Evolutionary conservation across 2,888 invertebrate genomes (phyloP).

Genomic region (Galerucella pusilla): DNA sequence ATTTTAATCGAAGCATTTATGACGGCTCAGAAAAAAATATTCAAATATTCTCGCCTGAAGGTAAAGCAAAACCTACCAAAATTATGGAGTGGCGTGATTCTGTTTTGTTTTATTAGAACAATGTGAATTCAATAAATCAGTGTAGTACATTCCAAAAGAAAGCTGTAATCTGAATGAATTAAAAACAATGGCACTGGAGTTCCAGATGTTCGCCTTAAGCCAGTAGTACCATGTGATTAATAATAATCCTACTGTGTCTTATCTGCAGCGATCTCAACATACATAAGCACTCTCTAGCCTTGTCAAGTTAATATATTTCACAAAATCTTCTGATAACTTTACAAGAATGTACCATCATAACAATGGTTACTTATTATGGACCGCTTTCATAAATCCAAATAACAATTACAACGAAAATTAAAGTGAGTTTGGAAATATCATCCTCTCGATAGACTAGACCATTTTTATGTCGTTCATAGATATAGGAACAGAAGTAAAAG

Average conservation of each 20-base stretch:
- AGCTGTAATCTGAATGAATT: constrained; percentile 46
- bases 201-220: constrained; percentile 60
- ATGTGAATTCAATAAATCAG: constrained; percentile 45
- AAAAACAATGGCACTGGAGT: constrained; percentile 57
- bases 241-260: constrained; percentile 64
- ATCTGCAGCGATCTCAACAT: constrained; percentile 53
- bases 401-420: too few relatives aligned
- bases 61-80: constrained; percentile 15
- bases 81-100: constrained; percentile 29
- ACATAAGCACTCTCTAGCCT: constrained; percentile 41
- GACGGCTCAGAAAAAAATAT: constrained; percentile 10
- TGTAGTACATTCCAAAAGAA: constrained; percentile 44
- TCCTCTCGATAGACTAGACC: too few relatives aligned
- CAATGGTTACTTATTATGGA: neutral
- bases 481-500: too few relatives aligned
- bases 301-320: constrained; percentile 22
- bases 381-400: neutral
- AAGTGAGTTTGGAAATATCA: too few relatives aligned
- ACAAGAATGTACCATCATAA: neutral
- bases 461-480: too few relatives aligned
- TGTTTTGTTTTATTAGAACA: constrained; percentile 45
- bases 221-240: constrained; percentile 58
- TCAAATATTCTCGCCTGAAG: constrained; percentile 11
- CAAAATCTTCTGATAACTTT: constrained; percentile 7
- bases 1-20: constrained; percentile 9